A percentile compares a stretch with the other conserved stretches of the same genome.
Conservation (phyloP, 2,888 invertebrate genomes). For the Trichogramma evanescens region DNA sequence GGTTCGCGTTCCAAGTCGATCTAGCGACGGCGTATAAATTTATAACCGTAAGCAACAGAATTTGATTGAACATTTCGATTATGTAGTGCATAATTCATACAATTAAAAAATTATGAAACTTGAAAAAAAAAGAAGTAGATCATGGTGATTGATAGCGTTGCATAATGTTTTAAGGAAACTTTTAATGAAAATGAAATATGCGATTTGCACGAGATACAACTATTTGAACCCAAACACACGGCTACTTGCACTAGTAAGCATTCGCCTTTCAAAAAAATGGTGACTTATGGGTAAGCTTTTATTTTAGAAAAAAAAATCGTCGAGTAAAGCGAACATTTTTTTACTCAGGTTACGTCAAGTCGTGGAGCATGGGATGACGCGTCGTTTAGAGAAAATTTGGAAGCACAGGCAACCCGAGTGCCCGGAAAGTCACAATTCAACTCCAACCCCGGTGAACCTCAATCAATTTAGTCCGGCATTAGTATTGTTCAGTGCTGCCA, state of each 20-base stretch:
- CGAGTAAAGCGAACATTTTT: background rate
- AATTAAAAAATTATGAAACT: too few species aligned
- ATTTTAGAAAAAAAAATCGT: background rate
- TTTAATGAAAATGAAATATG: conserved; percentile 63
- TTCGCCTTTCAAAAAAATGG: conserved; percentile 39
- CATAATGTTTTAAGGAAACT: conserved; percentile 41
- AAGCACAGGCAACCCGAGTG: conserved; percentile 29
- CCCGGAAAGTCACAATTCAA: conserved; percentile 33
- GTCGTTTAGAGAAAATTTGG: conserved; percentile 30
- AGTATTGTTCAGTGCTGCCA: conserved; percentile 28
- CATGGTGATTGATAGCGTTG: background rate
- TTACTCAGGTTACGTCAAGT: conserved; percentile 30
- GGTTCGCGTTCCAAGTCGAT: conserved; percentile 66
- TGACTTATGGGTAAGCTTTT: conserved; percentile 34
- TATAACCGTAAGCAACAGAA: conserved; percentile 46
- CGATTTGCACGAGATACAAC: conserved; percentile 53
- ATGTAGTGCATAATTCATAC: too few species aligned
- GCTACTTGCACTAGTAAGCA: conserved; percentile 30
- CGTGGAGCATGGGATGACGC: conserved; percentile 30
- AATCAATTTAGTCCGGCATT: conserved; percentile 33
- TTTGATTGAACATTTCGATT: background rate
- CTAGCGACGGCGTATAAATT: conserved; percentile 62
- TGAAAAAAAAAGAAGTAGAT: background rate
- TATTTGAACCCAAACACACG: conserved; percentile 29
- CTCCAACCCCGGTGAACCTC: conserved; percentile 31